These are phyloP conservation scores for Acipenser oxyrinchus DNA, from an alignment of 2,797 vertebrate genomes.

Conservation along the genomic window DNA sequence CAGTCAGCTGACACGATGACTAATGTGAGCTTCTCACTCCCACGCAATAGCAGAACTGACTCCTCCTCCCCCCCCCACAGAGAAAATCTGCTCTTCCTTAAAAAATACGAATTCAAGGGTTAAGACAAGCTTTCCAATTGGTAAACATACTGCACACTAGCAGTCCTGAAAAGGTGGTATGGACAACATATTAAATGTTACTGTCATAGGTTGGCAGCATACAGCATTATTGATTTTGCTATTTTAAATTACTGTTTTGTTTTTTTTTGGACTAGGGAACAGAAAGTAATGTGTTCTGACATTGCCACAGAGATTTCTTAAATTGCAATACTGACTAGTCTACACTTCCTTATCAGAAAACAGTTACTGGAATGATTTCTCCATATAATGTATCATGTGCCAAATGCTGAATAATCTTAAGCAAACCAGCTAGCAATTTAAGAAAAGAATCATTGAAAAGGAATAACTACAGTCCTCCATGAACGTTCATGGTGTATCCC, in stretches of 20 bases:
- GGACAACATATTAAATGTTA: background rate
- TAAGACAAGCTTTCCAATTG: background rate
- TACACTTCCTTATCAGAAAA: background rate
- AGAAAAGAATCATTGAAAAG: background rate
- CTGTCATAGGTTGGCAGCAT: background rate
- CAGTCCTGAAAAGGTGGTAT: background rate
- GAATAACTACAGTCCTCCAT: background rate
- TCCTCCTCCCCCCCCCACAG: background rate
- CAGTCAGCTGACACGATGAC: constrained; percentile 6
- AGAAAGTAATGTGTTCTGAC: background rate
- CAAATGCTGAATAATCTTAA: too few relatives aligned
- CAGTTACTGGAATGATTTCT: too few relatives aligned
- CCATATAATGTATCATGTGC: too few relatives aligned
- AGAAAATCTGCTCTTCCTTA: background rate
- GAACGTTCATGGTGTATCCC: background rate
- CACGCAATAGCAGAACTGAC: background rate
- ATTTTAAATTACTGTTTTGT: too few relatives aligned
- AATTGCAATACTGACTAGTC: background rate
- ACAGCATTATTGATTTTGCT: background rate
- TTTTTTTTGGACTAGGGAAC: background rate
- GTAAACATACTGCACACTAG: background rate
- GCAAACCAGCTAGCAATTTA: background rate
- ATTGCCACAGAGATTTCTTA: background rate
- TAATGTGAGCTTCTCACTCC: background rate
- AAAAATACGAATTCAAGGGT: background rate